Percentiles rank a stretch among this genome's conserved stretches.
phyloP scores from a whole-genome alignment of 1,140 invertebrate species.

The Panagrolaimus sp. region DNA sequence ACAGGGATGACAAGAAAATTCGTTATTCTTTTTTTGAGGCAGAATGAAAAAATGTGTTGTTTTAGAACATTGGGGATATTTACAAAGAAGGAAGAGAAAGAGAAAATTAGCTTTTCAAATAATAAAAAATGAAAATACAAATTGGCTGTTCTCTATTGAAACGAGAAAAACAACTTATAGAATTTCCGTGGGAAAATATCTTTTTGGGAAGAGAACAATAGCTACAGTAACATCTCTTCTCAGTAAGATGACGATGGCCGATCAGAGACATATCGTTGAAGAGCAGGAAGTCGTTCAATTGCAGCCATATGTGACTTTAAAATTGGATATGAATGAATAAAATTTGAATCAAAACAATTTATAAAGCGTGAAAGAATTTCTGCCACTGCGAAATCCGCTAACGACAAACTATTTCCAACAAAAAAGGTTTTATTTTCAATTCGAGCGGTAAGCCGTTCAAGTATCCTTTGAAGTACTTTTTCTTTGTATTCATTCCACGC shows the following conservation, averaged over 20 bases:
- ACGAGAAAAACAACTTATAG: too few relatives aligned
- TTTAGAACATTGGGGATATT: too few relatives aligned
- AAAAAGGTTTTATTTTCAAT: background rate
- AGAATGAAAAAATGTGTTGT: too few relatives aligned
- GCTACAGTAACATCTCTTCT: background rate
- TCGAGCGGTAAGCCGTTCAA: background rate
- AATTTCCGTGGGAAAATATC: too few relatives aligned
- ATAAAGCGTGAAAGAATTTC: constrained; percentile 20
- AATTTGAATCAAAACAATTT: constrained; percentile 20
- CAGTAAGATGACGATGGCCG: constrained; percentile 5
- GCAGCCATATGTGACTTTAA: constrained; percentile 14
- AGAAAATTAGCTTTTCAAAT: too few relatives aligned
- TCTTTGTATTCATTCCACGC: constrained; percentile 8
- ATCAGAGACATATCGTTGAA: constrained; percentile 12
- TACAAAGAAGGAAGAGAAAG: too few relatives aligned
- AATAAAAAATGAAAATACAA: too few relatives aligned
- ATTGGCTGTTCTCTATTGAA: too few relatives aligned
- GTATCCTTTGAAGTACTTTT: background rate
- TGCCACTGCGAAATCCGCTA: constrained; percentile 22
- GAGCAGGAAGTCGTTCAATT: constrained; percentile 11
- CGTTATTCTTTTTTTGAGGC: too few relatives aligned
- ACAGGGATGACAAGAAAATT: too few relatives aligned
- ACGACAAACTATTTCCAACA: constrained; percentile 10
- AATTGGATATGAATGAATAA: constrained; percentile 14
- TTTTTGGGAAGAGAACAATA: too few relatives aligned